Evolutionary conservation across 2,113 vertebrate genomes (phyloP).

Genomic region (Gavialis gangeticus): DNA sequence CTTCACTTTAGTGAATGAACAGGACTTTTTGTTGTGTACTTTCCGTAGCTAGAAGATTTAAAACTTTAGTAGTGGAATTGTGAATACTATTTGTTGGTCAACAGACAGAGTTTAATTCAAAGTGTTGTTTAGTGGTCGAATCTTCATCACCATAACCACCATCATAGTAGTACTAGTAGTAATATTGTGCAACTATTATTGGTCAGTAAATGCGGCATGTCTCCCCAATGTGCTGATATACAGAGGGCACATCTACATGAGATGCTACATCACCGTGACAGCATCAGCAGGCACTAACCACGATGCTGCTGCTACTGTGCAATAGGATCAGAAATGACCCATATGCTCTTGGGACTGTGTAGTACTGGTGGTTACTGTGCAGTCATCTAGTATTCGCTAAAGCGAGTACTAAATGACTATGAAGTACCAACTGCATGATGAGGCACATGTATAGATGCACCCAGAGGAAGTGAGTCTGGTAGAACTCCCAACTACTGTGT

Average conservation of each 20-base stretch:
- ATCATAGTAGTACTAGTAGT: neutral
- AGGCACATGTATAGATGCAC: too few species aligned
- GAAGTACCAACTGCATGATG: too few species aligned
- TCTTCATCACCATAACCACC: neutral
- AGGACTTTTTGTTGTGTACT: neutral
- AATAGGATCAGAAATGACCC: too few species aligned
- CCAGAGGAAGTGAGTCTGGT: neutral
- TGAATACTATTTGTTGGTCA: neutral
- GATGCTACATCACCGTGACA: too few species aligned
- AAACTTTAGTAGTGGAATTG: neutral
- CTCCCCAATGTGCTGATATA: neutral
- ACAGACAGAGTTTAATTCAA: neutral
- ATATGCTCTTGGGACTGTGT: neutral
- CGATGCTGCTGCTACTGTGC: too few species aligned
- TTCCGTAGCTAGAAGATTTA: neutral
- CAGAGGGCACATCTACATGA: too few species aligned
- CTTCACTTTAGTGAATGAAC: neutral
- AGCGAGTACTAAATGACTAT: too few species aligned
- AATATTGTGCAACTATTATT: neutral
- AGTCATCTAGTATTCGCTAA: neutral
- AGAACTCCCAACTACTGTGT: neutral
- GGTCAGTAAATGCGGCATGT: neutral
- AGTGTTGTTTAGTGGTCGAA: neutral
- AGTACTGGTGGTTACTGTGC: fast-evolving
- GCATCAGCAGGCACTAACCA: too few species aligned